These are phyloP conservation scores for Neoitamus cyanurus DNA, from an alignment of 2,888 invertebrate species.

Conservation along the genomic window DNA sequence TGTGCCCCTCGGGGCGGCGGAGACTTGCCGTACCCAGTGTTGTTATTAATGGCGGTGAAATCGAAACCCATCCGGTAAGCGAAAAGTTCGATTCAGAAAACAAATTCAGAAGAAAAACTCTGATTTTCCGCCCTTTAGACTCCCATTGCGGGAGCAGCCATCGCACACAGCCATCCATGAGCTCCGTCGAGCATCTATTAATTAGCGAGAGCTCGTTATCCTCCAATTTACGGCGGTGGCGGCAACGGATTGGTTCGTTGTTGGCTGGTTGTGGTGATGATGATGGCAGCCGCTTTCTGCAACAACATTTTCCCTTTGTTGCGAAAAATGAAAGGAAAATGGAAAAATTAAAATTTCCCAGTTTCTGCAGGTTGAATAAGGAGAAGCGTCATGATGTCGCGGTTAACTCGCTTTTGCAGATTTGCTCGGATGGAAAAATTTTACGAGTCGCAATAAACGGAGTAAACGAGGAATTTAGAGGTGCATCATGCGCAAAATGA, in stretches of 20 bases:
- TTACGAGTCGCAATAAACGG: background rate
- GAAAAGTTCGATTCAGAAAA: constrained; percentile 52
- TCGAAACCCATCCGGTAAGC: constrained; percentile 9
- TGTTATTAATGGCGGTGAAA: background rate
- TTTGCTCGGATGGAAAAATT: constrained; percentile 46
- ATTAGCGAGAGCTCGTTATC: constrained; percentile 51
- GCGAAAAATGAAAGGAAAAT: constrained; percentile 20
- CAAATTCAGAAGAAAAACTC: constrained; percentile 54
- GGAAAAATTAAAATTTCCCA: constrained; percentile 16
- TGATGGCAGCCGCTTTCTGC: background rate
- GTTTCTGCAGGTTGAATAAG: background rate
- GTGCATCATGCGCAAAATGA: background rate
- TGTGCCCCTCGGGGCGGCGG: background rate
- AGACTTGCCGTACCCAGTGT: background rate
- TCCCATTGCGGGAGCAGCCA: constrained; percentile 44
- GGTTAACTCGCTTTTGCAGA: constrained; percentile 43
- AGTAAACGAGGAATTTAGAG: background rate
- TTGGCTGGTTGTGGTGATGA: background rate
- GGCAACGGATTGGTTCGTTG: constrained; percentile 2
- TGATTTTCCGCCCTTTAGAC: constrained; percentile 54
- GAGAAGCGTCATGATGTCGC: constrained; percentile 2
- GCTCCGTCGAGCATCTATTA: constrained; percentile 46
- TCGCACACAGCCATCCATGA: constrained; percentile 16
- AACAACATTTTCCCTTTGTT: constrained; percentile 23
- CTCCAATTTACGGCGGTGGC: constrained; percentile 46